A percentile compares a stretch with the other conserved stretches of the same genome.
phyloP scores from a whole-genome alignment of 2,113 vertebrate species.

The Cavia aperea region DNA sequence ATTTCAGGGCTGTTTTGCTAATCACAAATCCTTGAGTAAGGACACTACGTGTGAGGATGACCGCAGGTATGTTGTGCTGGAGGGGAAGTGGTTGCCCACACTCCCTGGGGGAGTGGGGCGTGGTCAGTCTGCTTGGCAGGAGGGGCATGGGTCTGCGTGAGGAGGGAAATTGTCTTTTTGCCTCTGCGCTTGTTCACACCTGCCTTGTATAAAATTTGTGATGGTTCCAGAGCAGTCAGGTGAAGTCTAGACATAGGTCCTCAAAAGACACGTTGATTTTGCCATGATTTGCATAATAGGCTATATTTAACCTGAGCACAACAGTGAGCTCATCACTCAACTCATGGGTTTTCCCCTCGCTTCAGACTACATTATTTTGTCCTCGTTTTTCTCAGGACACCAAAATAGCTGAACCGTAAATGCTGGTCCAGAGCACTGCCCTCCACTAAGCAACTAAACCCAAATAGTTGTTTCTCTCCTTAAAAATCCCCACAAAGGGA shows the following conservation, averaged over 20 bases:
- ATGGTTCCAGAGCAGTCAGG: background rate
- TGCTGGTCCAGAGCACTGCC: background rate
- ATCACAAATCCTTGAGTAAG: background rate
- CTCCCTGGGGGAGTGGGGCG: too few relatives aligned
- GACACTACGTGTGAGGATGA: background rate
- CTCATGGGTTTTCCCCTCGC: background rate
- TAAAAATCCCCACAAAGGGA: conserved; percentile 28
- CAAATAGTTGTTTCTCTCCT: conserved; percentile 1
- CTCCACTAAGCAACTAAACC: background rate
- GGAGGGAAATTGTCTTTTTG: background rate
- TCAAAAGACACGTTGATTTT: background rate
- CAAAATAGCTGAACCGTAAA: background rate
- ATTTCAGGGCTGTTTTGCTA: background rate
- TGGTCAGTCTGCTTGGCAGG: background rate
- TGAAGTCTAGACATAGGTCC: background rate
- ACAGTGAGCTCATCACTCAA: background rate
- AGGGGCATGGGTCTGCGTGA: background rate
- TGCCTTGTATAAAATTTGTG: background rate
- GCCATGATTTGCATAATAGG: background rate
- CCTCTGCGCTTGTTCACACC: background rate
- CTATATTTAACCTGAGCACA: background rate
- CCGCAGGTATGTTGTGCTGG: background rate
- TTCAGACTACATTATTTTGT: background rate
- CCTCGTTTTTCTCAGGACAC: background rate
- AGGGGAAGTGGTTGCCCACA: background rate